Evolutionary conservation across 2,888 invertebrate species (phyloP).

Genomic region (Dasysyrphus albostriatus): DNA sequence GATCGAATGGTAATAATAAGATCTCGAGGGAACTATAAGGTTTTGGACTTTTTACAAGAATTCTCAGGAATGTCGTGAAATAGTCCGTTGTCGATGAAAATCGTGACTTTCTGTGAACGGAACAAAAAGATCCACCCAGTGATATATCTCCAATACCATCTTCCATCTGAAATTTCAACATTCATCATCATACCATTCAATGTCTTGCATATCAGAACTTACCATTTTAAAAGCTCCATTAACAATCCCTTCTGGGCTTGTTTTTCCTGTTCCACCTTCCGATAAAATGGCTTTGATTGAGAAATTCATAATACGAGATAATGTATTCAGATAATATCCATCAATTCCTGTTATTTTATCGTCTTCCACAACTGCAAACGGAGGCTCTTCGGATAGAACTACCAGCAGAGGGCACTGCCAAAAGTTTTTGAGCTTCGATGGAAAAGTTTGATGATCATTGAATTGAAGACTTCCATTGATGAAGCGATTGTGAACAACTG

Average conservation of each 20-base stretch:
- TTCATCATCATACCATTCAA: background rate
- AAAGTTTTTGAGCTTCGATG: conserved; percentile 11
- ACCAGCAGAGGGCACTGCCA: conserved; percentile 12
- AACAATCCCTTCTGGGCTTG: background rate
- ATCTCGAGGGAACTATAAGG: conserved; percentile 22
- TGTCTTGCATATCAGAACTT: background rate
- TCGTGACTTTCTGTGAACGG: conserved; percentile 1
- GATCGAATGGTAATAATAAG: conserved; percentile 34
- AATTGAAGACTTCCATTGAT: conserved; percentile 13
- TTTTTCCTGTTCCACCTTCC: conserved; percentile 4
- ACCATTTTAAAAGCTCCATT: conserved; percentile 37
- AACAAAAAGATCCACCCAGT: conserved; percentile 18
- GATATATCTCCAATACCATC: conserved; percentile 18
- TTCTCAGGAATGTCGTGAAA: background rate
- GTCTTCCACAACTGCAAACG: background rate
- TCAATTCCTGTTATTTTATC: conserved; percentile 2
- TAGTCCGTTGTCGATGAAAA: conserved; percentile 28
- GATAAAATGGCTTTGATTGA: conserved; percentile 8
- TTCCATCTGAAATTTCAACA: conserved; percentile 11
- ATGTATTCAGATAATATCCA: background rate
- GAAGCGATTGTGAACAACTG: conserved; percentile 21
- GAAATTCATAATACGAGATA: conserved; percentile 9
- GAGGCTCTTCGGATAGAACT: conserved; percentile 25
- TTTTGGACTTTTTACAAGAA: conserved; percentile 14
- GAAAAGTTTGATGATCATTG: background rate